Conservation (phyloP, 2,797 vertebrate species). For the Sebastes diploproa region DNA sequence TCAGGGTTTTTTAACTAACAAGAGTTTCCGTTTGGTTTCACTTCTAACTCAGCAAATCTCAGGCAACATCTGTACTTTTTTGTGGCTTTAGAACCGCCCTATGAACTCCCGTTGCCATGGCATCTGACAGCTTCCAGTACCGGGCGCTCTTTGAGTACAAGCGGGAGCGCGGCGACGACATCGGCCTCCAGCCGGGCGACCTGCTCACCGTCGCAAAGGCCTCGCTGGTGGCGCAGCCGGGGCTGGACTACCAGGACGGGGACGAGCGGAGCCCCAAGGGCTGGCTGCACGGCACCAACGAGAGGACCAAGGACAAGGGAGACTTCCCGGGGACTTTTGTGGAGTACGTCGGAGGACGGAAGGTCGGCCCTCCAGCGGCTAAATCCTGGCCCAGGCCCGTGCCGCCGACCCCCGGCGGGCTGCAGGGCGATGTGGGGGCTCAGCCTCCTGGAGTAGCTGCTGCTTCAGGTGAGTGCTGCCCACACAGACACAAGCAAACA, state of each 20-base stretch:
- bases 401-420: conserved; percentile 68
- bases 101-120: conserved; percentile 69
- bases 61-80: conserved; percentile 15
- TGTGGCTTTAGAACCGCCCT: neutral
- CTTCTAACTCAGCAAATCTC: conserved; percentile 24
- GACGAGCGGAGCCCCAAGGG: conserved; percentile 83
- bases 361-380: conserved; percentile 11
- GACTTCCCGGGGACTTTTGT: conserved; percentile 88
- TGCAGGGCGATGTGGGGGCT: conserved; percentile 46
- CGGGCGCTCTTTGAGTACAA: conserved; percentile 86
- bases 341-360: conserved; percentile 82
- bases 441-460: conserved; percentile 46
- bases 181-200: conserved; percentile 84
- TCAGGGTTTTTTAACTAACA: conserved; percentile 33
- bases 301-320: conserved; percentile 85
- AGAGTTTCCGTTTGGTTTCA: conserved; percentile 3
- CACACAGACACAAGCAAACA: neutral
- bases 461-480: conserved; percentile 77
- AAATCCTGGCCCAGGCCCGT: conserved; percentile 81
- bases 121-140: conserved; percentile 84
- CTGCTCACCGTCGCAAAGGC: conserved; percentile 81
- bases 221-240: conserved; percentile 63
- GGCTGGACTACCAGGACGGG: conserved; percentile 80
- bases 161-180: conserved; percentile 82
- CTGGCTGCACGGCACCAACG: conserved; percentile 86